A percentile compares a stretch with the other conserved stretches of the same genome.
These are phyloP conservation scores for Aphaenogaster ashmeadi DNA, from an alignment of 1,140 invertebrate genomes.

Conservation along the genomic window DNA sequence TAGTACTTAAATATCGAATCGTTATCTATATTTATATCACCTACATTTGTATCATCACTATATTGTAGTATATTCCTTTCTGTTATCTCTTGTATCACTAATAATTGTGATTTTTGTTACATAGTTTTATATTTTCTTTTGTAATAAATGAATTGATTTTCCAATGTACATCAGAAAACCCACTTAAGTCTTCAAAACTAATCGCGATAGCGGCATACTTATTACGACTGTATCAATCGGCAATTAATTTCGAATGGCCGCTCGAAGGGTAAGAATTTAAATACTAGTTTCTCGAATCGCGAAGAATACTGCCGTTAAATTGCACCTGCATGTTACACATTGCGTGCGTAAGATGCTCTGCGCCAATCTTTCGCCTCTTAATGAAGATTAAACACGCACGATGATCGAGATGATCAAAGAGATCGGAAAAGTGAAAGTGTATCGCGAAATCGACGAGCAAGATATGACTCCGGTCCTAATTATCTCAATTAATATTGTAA, in stretches of 20 bases:
- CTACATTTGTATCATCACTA: slow-evolving; percentile 10
- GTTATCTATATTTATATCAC: slow-evolving; percentile 74
- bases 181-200: neutral
- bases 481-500: slow-evolving; percentile 25
- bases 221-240: neutral
- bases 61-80: slow-evolving; percentile 47
- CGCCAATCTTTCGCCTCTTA: neutral
- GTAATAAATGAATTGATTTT: slow-evolving; percentile 79
- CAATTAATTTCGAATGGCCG: slow-evolving; percentile 9
- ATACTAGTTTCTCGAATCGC: neutral
- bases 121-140: slow-evolving; percentile 79
- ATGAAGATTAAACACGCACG: neutral
- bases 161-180: neutral
- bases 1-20: slow-evolving; percentile 66
- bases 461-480: neutral
- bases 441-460: neutral
- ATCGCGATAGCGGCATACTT: neutral
- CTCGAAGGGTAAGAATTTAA: neutral
- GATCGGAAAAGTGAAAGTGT: slow-evolving; percentile 14
- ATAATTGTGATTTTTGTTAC: slow-evolving; percentile 76
- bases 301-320: slow-evolving; percentile 18
- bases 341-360: neutral
- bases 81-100: slow-evolving; percentile 58
- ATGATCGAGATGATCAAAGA: neutral
- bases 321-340: neutral